Conservation (phyloP, 2,797 vertebrate genomes). For the Fistularia commersonii region DNA sequence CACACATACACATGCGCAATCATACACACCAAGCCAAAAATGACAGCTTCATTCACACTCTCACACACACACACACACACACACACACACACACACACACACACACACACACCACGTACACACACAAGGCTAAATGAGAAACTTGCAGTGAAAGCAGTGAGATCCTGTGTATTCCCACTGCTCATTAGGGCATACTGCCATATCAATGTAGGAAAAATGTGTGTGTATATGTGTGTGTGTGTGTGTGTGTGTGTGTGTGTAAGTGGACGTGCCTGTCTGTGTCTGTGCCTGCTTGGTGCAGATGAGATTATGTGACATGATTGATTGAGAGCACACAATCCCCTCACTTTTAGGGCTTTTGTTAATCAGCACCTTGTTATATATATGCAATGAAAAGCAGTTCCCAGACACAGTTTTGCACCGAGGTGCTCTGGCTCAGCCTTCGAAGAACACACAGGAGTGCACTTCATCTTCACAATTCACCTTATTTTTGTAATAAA, state of each 20-base stretch:
- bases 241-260: slow-evolving; percentile 20
- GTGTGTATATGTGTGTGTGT: slow-evolving; percentile 19
- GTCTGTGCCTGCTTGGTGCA: neutral
- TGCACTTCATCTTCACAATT: too few relatives aligned
- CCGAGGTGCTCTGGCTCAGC: neutral
- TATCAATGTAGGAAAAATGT: slow-evolving; percentile 56
- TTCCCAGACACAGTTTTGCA: slow-evolving; percentile 11
- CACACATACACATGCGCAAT: too few relatives aligned
- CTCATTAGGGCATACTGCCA: slow-evolving; percentile 59
- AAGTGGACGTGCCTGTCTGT: slow-evolving; percentile 8
- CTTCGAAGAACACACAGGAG: slow-evolving; percentile 7
- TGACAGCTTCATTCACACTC: slow-evolving; percentile 15
- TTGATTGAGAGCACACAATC: slow-evolving; percentile 1
- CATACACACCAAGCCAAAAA: slow-evolving; percentile 30
- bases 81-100: slow-evolving; percentile 13
- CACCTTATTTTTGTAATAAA: too few relatives aligned
- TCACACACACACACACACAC: slow-evolving; percentile 7
- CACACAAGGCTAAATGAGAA: slow-evolving; percentile 35
- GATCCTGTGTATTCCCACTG: slow-evolving; percentile 49
- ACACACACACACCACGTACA: too few relatives aligned
- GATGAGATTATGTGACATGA: slow-evolving; percentile 1
- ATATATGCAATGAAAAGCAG: neutral
- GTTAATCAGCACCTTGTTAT: neutral
- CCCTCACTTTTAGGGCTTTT: neutral
- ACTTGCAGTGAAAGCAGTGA: slow-evolving; percentile 44